phyloP scores from a whole-genome alignment of 2,888 invertebrate genomes.

The Ceraclea dissimilis region DNA sequence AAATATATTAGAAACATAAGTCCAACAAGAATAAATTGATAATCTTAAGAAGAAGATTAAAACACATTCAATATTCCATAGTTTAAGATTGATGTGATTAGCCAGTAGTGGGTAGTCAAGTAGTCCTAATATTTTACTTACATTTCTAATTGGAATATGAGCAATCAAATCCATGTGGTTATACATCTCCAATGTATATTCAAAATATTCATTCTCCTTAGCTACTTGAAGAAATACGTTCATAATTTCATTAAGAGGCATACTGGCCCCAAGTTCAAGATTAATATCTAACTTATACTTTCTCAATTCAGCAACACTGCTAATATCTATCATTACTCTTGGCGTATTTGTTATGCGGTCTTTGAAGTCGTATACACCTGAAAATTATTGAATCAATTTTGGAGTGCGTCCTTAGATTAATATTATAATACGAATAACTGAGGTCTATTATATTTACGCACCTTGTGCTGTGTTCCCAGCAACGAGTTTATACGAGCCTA shows the following conservation, averaged over 20 bases:
- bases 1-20: no score
- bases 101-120: no score
- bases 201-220: constrained; percentile 43
- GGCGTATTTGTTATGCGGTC: constrained; percentile 31
- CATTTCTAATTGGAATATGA: constrained; percentile 65
- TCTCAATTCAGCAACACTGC: constrained; percentile 47
- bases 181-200: constrained; percentile 50
- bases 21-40: no score
- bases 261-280: constrained; percentile 51
- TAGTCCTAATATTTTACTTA: no score
- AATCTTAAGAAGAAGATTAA: no score
- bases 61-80: no score
- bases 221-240: constrained; percentile 37
- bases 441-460: constrained; percentile 29
- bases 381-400: background rate
- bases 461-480: constrained; percentile 72
- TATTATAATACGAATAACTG: background rate
- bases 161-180: constrained; percentile 63
- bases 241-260: constrained; percentile 50
- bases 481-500: constrained; percentile 50
- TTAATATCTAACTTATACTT: constrained; percentile 35
- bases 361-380: constrained; percentile 42
- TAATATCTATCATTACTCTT: constrained; percentile 53
- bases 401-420: background rate
- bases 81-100: no score